These are phyloP conservation scores for Neotoma lepida DNA, from an alignment of 2,113 vertebrate genomes.

Conservation along the genomic window DNA sequence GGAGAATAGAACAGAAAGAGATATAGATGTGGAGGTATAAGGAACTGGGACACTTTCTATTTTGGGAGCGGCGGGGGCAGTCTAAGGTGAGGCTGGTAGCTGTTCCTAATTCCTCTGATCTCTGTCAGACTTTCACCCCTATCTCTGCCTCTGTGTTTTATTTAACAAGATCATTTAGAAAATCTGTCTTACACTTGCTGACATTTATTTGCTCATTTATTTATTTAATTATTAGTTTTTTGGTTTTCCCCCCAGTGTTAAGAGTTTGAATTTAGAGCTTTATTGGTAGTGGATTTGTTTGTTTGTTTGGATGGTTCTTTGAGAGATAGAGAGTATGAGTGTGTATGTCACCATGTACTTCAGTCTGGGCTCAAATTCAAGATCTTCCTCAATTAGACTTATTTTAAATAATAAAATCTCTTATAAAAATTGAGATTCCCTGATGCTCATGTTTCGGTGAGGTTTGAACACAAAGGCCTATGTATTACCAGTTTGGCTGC, in stretches of 20 bases:
- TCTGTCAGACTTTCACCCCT: too few relatives aligned
- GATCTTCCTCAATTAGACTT: not conserved
- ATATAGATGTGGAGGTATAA: too few relatives aligned
- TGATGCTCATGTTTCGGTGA: not conserved
- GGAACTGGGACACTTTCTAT: too few relatives aligned
- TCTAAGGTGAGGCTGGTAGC: too few relatives aligned
- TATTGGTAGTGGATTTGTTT: not conserved
- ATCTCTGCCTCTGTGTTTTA: too few relatives aligned
- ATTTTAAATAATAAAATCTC: not conserved
- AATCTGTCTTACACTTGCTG: too few relatives aligned
- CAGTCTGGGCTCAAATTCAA: not conserved
- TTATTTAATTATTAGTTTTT: not conserved
- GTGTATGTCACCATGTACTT: not conserved
- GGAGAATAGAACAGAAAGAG: too few relatives aligned
- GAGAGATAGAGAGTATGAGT: not conserved
- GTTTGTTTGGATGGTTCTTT: not conserved
- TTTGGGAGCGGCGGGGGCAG: too few relatives aligned
- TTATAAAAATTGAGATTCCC: conserved; percentile 32
- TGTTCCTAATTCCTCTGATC: too few relatives aligned
- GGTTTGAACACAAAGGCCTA: not conserved
- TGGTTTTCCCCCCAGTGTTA: not conserved
- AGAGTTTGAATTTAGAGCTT: not conserved
- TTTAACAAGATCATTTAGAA: too few relatives aligned
- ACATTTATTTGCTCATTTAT: not conserved
- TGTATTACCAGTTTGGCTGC: not conserved